phyloP scores from a whole-genome alignment of 2,113 vertebrate species.

The Seriola rivoliana region DNA sequence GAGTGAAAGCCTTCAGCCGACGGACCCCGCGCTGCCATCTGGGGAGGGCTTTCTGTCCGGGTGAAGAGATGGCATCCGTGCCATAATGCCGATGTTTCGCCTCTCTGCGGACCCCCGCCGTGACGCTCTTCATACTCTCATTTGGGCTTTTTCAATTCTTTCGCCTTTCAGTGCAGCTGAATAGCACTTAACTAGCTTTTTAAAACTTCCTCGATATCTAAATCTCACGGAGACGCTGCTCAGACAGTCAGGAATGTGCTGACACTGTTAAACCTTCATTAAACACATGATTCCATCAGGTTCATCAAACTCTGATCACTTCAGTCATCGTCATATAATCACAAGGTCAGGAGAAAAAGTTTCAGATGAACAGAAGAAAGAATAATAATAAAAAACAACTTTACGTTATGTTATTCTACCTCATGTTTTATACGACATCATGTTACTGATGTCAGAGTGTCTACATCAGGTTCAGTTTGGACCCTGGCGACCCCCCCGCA shows the following conservation, averaged over 20 bases:
- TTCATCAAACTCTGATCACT: too few relatives aligned
- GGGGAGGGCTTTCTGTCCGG: constrained; percentile 65
- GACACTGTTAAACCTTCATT: too few relatives aligned
- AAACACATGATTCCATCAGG: too few relatives aligned
- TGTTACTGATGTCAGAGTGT: too few relatives aligned
- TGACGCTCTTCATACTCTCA: constrained; percentile 52
- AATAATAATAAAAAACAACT: too few relatives aligned
- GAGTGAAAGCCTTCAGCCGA: constrained; percentile 78
- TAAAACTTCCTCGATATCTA: constrained; percentile 67
- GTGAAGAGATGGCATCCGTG: constrained; percentile 65
- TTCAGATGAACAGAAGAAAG: too few relatives aligned
- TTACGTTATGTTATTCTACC: too few relatives aligned
- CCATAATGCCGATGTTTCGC: constrained; percentile 73
- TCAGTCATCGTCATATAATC: too few relatives aligned
- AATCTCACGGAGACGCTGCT: constrained; percentile 43
- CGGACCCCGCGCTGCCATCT: constrained; percentile 71
- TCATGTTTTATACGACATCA: too few relatives aligned
- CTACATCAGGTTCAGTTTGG: not conserved
- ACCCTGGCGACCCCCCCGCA: not conserved
- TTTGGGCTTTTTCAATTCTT: constrained; percentile 58
- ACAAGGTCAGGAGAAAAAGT: too few relatives aligned
- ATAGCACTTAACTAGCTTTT: constrained; percentile 70
- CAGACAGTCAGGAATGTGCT: constrained; percentile 20
- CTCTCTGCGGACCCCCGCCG: constrained; percentile 41
- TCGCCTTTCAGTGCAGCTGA: constrained; percentile 46